phyloP scores from a whole-genome alignment of 2,888 invertebrate genomes.

The Orchestes rusci region DNA sequence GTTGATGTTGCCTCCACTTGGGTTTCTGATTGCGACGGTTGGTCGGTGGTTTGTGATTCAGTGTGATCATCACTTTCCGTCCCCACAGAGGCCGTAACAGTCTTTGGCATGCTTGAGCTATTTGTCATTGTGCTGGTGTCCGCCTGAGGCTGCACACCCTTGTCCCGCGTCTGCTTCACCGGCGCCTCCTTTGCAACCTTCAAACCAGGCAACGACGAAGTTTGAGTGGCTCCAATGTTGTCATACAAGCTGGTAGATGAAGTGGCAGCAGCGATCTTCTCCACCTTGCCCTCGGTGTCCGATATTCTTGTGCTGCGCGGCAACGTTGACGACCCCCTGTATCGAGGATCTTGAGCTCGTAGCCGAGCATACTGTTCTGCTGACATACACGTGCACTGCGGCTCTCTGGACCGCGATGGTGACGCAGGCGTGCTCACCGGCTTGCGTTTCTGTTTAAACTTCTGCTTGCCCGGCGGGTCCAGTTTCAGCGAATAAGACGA shows the following conservation, averaged over 20 bases:
- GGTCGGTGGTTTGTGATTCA: constrained; percentile 44
- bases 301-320: constrained; percentile 68
- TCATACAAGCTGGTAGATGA: constrained; percentile 84
- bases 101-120: constrained; percentile 56
- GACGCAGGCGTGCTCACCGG: constrained; percentile 70
- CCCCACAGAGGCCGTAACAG: constrained; percentile 59
- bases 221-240: constrained; percentile 56
- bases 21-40: constrained; percentile 63
- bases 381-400: constrained; percentile 93
- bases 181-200: constrained; percentile 44
- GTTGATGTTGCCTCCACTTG: constrained; percentile 73
- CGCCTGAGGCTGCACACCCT: constrained; percentile 57
- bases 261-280: constrained; percentile 77
- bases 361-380: constrained; percentile 85
- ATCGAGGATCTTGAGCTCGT: constrained; percentile 76
- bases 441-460: constrained; percentile 84
- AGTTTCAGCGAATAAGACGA: constrained; percentile 93
- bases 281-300: constrained; percentile 50
- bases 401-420: constrained; percentile 76
- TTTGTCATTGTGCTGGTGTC: constrained; percentile 63
- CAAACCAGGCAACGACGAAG: constrained; percentile 41
- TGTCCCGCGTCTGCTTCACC: constrained; percentile 42
- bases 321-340: constrained; percentile 76
- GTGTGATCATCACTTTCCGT: constrained; percentile 64
- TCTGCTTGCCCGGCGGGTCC: constrained; percentile 83